A percentile compares a stretch with the other conserved stretches of the same genome.
phyloP scores from a whole-genome alignment of 2,797 vertebrate genomes.

The Leptodactylus fallax region DNA sequence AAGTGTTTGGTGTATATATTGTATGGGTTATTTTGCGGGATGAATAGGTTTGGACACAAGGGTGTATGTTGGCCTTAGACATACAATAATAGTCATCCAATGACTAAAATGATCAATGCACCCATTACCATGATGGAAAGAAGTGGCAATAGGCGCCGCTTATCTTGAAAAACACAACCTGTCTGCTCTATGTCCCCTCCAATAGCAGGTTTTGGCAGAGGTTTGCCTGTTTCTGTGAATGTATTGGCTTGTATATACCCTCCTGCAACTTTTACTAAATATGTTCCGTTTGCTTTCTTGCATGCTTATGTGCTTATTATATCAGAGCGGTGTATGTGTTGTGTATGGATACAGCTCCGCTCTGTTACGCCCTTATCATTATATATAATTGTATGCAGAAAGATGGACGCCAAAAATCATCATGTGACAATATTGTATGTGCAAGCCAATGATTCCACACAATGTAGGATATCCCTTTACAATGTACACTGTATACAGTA shows the following conservation, averaged over 20 bases:
- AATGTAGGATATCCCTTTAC: not conserved
- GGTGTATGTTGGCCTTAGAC: not conserved
- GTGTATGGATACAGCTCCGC: too few species aligned
- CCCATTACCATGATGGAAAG: not conserved
- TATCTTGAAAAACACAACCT: not conserved
- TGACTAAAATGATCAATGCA: not conserved
- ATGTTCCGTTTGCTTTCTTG: not conserved
- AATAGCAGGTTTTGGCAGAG: not conserved
- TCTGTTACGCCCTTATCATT: too few species aligned
- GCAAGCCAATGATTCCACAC: too few species aligned
- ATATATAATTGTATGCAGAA: too few species aligned
- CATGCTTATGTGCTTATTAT: not conserved
- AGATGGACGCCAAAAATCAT: too few species aligned
- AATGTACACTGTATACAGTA: not conserved
- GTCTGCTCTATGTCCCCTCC: not conserved
- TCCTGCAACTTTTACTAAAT: not conserved
- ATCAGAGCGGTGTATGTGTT: too few species aligned
- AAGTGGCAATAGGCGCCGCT: too few species aligned
- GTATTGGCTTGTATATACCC: not conserved
- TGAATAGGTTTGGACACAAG: not conserved
- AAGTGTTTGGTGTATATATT: not conserved
- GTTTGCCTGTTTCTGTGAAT: not conserved
- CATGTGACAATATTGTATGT: too few species aligned
- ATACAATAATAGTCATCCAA: not conserved
- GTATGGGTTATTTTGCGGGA: conserved; percentile 23